A percentile compares a stretch with the other conserved stretches of the same genome.
phyloP scores from a whole-genome alignment of 2,888 invertebrate species.

The Eledona agricola region DNA sequence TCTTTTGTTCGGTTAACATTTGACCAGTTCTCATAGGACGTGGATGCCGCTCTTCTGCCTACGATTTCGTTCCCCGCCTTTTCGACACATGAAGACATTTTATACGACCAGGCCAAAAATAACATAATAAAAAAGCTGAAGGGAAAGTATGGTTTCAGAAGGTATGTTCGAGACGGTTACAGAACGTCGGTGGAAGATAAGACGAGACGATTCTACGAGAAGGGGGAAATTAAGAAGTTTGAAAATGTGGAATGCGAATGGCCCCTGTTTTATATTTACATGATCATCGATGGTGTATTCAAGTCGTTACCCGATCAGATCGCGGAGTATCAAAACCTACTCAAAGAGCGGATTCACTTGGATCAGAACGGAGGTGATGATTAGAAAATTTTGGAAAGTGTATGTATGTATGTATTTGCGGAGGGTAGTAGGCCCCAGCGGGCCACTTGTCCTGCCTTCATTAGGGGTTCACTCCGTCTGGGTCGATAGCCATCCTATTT shows the following conservation, averaged over 20 bases:
- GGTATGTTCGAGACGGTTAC: slow-evolving; percentile 94
- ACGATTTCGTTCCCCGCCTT: slow-evolving; percentile 98
- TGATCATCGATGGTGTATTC: slow-evolving; percentile 96
- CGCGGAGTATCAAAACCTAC: slow-evolving; percentile 87
- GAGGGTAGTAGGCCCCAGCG: too few relatives aligned
- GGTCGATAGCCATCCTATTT: too few relatives aligned
- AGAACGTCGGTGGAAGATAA: slow-evolving; percentile 87
- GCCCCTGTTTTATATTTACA: slow-evolving; percentile 95
- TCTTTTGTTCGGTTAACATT: neutral
- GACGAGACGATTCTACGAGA: slow-evolving; percentile 80
- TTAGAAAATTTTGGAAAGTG: slow-evolving; percentile 8
- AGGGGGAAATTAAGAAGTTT: slow-evolving; percentile 94
- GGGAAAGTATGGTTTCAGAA: slow-evolving; percentile 91
- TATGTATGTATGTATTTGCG: too few relatives aligned
- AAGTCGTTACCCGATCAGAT: slow-evolving; percentile 88
- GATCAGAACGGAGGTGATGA: slow-evolving; percentile 80
- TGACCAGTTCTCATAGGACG: slow-evolving; percentile 71
- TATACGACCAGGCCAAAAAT: slow-evolving; percentile 86
- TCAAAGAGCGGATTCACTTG: slow-evolving; percentile 82
- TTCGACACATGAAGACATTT: slow-evolving; percentile 92
- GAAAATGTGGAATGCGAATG: slow-evolving; percentile 97
- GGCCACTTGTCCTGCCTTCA: too few relatives aligned
- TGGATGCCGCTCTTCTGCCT: slow-evolving; percentile 90
- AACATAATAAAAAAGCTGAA: slow-evolving; percentile 84
- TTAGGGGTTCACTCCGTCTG: too few relatives aligned